Conservation (phyloP, 2,113 vertebrate genomes). For the Microcebus lehilahytsara region DNA sequence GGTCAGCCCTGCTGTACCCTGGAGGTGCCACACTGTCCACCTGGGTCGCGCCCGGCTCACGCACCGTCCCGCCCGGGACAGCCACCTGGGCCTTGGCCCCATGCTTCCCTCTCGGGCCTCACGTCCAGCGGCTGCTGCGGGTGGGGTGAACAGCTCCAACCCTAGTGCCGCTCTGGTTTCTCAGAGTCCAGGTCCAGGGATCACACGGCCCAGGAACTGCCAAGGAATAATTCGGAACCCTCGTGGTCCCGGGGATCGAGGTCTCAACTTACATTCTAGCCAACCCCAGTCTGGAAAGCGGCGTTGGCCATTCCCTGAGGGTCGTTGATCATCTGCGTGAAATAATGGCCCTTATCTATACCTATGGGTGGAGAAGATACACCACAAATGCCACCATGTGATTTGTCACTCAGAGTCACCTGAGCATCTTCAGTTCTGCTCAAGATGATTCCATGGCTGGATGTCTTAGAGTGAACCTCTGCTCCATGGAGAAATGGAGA, state of each 20-base stretch:
- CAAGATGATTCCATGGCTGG: background rate
- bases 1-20: background rate
- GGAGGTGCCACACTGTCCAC: fast-evolving
- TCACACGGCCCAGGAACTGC: background rate
- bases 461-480: background rate
- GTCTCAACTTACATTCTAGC: background rate
- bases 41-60: background rate
- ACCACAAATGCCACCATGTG: background rate
- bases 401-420: background rate
- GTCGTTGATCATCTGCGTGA: background rate
- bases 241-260: background rate
- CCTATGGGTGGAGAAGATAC: background rate
- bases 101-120: background rate
- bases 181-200: background rate
- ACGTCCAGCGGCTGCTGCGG: fast-evolving
- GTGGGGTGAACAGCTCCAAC: background rate
- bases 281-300: background rate
- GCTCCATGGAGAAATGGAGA: background rate
- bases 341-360: background rate
- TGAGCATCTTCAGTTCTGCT: background rate
- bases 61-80: background rate
- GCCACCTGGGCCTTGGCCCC: fast-evolving
- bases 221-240: background rate
- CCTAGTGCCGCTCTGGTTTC: background rate
- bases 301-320: background rate